Evolutionary conservation across 2,113 vertebrate species (phyloP), one percentile per base, ranked within the genome.

Genomic region (Pterocles burchelli): DNA sequence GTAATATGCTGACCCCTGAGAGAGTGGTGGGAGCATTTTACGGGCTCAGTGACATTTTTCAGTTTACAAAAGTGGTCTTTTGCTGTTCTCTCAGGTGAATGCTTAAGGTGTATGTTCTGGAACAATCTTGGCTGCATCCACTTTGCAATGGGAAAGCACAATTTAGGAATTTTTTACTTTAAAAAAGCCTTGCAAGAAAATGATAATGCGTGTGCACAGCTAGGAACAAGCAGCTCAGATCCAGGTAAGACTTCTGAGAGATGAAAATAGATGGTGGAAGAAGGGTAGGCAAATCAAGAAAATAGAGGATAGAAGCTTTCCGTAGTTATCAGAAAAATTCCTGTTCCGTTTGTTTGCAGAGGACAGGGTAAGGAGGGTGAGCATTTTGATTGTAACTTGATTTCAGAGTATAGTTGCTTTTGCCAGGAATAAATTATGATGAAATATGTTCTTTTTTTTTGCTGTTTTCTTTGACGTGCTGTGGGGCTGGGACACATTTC

Each of bases 101-200:
- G 99, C 96, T 98, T 99, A 73, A 97, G 99, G 10, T 99, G 99
- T 93, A 99, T 99, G 99, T 99, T 99, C 97, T 99, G 99, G 99
- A 99, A 99, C 97, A 99, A 99, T 95, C 98, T 99, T 95, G 99
- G 99, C 66, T 99, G 99, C 96, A 99, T 99, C 94, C 99, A 99
- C 97, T 99, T 99, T 97, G 99, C 99, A 48, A 99, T 99, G 99
- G 99, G 99, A 93, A 99, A 99, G 95, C 99, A 99, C 97, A 99
- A 99, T 63, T 98, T 99, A 58, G 99, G 99, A 57, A 99, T 99
- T 95, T 99, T 99, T 98, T 99, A 99, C 97, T 99, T 99, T 97
- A 99, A 99, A 98, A 99, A 99, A 96, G 99, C 99, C 9, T 98
- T 99, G 49, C 99, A 99, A 96, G 99, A 99, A 97, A 99, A 99